phyloP scores from a whole-genome alignment of 2,113 vertebrate genomes.

The Dasyornis broadbenti region DNA sequence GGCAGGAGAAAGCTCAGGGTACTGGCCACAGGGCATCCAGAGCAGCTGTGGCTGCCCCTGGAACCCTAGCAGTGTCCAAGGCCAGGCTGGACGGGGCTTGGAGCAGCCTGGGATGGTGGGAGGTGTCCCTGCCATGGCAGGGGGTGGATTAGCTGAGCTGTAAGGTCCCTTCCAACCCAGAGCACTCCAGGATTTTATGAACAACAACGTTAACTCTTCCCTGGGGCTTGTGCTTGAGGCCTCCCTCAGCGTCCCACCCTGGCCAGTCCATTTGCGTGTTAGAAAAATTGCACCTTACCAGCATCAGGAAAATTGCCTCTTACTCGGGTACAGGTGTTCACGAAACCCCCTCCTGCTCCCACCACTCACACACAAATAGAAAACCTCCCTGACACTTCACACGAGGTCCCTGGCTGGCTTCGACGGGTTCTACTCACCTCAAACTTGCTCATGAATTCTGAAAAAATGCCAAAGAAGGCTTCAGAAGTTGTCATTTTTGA shows the following conservation, averaged over 20 bases:
- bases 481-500: constrained; percentile 88
- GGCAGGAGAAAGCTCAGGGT: neutral
- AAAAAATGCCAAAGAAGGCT: constrained; percentile 94
- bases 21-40: neutral
- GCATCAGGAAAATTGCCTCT: neutral
- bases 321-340: neutral
- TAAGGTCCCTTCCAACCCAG: neutral
- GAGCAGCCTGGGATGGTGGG: accelerated
- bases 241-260: neutral
- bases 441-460: constrained; percentile 94
- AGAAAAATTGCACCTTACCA: neutral
- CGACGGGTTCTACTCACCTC: constrained; percentile 76
- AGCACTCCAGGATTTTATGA: neutral
- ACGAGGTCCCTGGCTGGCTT: neutral
- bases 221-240: neutral
- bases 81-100: neutral
- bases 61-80: neutral
- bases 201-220: neutral
- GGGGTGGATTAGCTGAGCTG: too few species aligned
- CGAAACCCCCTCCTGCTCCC: accelerated
- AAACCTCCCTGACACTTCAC: neutral
- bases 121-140: neutral
- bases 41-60: neutral
- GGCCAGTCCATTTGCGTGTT: accelerated
- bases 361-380: neutral